These are phyloP conservation scores for Pollenia labialis DNA, from an alignment of 2,888 invertebrate species.

Conservation along the genomic window DNA sequence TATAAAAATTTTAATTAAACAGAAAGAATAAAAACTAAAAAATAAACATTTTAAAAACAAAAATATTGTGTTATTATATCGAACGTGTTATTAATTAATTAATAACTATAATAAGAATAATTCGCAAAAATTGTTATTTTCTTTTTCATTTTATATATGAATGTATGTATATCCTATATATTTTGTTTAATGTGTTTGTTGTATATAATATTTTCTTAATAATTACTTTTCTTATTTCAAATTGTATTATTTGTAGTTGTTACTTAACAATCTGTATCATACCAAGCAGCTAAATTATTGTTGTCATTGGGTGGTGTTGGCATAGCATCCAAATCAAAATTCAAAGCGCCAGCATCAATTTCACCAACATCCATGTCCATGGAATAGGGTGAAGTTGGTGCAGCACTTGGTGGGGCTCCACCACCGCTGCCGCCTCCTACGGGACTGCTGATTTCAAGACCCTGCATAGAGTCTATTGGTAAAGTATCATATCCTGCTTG, in stretches of 20 bases:
- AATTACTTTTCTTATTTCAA: constrained; percentile 51
- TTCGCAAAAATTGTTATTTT: constrained; percentile 53
- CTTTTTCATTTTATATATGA: constrained; percentile 41
- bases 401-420: constrained; percentile 82
- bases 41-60: constrained; percentile 28
- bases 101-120: constrained; percentile 60
- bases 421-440: constrained; percentile 79
- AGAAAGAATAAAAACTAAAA: constrained; percentile 31
- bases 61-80: constrained; percentile 43
- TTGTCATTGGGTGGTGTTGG: constrained; percentile 94
- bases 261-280: constrained; percentile 96
- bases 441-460: constrained; percentile 91
- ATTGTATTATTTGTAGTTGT: constrained; percentile 18
- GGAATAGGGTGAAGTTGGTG: constrained; percentile 87
- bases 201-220: constrained; percentile 21
- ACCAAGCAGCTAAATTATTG: constrained; percentile 97
- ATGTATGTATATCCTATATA: constrained; percentile 55
- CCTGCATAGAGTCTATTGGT: constrained; percentile 98
- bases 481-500: constrained; percentile 96
- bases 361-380: constrained; percentile 95
- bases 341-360: constrained; percentile 89
- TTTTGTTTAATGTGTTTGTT: constrained; percentile 41
- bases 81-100: constrained; percentile 16
- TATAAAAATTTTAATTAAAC: constrained; percentile 38
- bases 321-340: constrained; percentile 91